Conservation (phyloP, 92 coral and sea anemone genomes). For the Palythoa heliodiscus region DNA sequence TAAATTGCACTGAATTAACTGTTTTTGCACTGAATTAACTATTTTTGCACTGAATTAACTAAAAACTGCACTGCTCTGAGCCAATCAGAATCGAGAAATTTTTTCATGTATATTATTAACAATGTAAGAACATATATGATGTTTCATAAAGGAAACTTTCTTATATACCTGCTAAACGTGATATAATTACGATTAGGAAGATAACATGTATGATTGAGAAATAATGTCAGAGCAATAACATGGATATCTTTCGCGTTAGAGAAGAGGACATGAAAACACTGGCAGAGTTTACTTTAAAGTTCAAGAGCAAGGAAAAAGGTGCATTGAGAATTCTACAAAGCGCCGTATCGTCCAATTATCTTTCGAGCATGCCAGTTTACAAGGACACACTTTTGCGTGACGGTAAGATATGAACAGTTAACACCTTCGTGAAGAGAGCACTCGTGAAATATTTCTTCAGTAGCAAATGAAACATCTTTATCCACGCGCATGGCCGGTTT, state of each 20-base stretch:
- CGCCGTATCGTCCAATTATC: conserved; percentile 70
- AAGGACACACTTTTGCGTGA: conserved; percentile 77
- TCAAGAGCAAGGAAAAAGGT: conserved; percentile 66
- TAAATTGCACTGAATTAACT: too few species aligned
- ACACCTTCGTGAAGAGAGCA: too few species aligned
- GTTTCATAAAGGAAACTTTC: too few species aligned
- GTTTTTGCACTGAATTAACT: too few species aligned
- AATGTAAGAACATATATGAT: too few species aligned
- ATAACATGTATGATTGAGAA: not conserved
- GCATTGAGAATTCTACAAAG: conserved; percentile 68
- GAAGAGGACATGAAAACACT: conserved; percentile 93
- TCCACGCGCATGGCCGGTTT: too few species aligned
- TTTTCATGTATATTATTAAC: too few species aligned
- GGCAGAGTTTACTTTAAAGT: conserved; percentile 72
- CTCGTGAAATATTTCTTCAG: too few species aligned
- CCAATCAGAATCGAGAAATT: too few species aligned
- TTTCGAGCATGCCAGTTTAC: conserved; percentile 88
- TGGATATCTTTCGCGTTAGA: conserved; percentile 43
- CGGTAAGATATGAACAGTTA: conserved; percentile 53
- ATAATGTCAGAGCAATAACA: not conserved
- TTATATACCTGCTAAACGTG: not conserved
- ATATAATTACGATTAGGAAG: not conserved
- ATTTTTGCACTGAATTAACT: too few species aligned
- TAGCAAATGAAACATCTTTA: too few species aligned
- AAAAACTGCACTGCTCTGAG: too few species aligned